A percentile compares a stretch with the other conserved stretches of the same genome.
Conservation (phyloP, 1,140 invertebrate genomes). For the Procambarus clarkii region DNA sequence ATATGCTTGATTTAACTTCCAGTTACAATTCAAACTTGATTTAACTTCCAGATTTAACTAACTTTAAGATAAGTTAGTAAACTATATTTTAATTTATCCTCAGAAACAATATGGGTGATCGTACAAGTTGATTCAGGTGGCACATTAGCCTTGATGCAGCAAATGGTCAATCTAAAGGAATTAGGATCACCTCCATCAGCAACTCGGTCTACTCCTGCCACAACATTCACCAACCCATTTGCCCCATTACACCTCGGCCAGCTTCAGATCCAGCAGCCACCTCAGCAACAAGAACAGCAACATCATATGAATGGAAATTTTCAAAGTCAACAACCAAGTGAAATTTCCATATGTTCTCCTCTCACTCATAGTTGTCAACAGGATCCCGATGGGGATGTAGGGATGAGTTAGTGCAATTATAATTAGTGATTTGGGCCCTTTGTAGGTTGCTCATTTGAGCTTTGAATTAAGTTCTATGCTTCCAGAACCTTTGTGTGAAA, state of each 20-base stretch:
- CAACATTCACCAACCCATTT: constrained; percentile 49
- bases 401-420: constrained; percentile 36
- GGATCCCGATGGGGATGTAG: constrained; percentile 42
- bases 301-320: constrained; percentile 32
- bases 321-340: constrained; percentile 2
- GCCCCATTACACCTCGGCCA: constrained; percentile 32
- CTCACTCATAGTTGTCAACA: constrained; percentile 6
- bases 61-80: not conserved
- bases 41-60: too few species aligned
- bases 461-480: constrained; percentile 2
- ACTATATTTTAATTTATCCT: not conserved
- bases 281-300: constrained; percentile 15
- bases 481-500: not conserved
- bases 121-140: constrained; percentile 83
- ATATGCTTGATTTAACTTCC: too few species aligned
- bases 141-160: constrained; percentile 83
- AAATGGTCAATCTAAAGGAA: constrained; percentile 78
- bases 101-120: constrained; percentile 83
- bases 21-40: too few species aligned
- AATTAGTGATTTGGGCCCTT: constrained; percentile 12
- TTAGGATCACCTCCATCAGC: constrained; percentile 55
- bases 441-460: constrained; percentile 17
- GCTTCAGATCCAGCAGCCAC: constrained; percentile 24
- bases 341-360: not conserved
- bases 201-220: constrained; percentile 28